Conservation (phyloP, 1,140 invertebrate genomes). For the Stegodyphus dumicola region DNA sequence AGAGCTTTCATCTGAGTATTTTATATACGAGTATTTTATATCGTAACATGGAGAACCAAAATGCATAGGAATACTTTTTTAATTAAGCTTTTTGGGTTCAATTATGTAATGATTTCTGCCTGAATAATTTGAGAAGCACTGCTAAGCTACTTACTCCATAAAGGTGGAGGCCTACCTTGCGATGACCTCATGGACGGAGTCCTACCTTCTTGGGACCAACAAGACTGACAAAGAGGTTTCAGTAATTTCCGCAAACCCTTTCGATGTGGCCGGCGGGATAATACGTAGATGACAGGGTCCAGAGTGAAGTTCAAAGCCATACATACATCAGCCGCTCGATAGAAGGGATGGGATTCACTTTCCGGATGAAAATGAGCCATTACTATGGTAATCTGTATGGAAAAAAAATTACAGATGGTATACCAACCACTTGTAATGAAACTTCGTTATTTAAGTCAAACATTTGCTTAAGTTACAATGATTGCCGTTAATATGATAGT, state of each 20-base stretch:
- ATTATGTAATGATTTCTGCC: no score
- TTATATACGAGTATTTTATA: no score
- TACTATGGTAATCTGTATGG: conserved; percentile 76
- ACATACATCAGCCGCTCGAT: conserved; percentile 77
- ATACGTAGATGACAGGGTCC: conserved; percentile 84
- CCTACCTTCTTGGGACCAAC: conserved; percentile 24
- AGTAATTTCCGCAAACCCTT: conserved; percentile 58
- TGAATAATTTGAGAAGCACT: no score
- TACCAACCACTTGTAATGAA: not conserved
- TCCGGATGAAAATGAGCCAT: conserved; percentile 72
- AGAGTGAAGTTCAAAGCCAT: conserved; percentile 85
- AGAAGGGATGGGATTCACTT: conserved; percentile 68
- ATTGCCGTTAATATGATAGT: not conserved
- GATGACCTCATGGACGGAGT: conserved; percentile 35
- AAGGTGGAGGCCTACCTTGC: conserved; percentile 29
- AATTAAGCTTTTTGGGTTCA: no score
- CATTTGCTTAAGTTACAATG: not conserved
- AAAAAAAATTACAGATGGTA: not conserved
- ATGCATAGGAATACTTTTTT: no score
- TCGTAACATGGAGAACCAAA: no score
- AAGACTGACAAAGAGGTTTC: conserved; percentile 62
- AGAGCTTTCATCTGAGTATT: no score
- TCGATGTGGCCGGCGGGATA: conserved; percentile 65
- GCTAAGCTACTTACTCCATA: conserved; percentile 26
- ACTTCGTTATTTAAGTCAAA: not conserved